Evolutionary conservation across 1,140 invertebrate species (phyloP), one percentile per base, ranked within the genome.

Genomic region (Andrena cerasifolii): DNA sequence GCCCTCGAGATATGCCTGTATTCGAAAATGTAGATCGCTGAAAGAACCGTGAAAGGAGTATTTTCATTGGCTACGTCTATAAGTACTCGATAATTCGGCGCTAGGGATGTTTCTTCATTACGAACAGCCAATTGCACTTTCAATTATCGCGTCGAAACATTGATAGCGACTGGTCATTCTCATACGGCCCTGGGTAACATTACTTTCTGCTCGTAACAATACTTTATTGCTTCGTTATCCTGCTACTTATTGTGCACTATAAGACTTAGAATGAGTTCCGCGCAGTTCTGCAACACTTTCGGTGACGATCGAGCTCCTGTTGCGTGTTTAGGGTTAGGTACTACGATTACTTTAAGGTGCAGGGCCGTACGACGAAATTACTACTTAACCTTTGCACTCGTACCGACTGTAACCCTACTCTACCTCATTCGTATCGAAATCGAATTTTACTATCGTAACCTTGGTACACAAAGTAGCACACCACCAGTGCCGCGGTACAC

Each of bases 41-140:
- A 62, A 71, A 63, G n/a, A 45, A 51, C 54, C 36, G 21, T 21
- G 26, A 43, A 78, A 62, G 21, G 14, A 18, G 7, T 62, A 26
- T 43, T 21, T 28, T 65, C 43, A 31, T 70, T 56, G 10, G 31
- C 36, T 66, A 43, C 7, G 36, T 40, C 12, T 70, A 70, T 21
- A 18, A 70, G 36, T 58, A 47, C 4, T 77, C 18, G 43, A 47
- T 66, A 45, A 54, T 54, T 66, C 24, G 18, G 24, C 14, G 18
- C 0, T 21, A 7, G 26, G 16, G 12, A 8, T 36, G 36, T 24
- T 18, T 18, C 3, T 26, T 1, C 0, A 2, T 3, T 18, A 45
- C 6, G 36, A 43, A 12, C 7, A 56, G 26, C 8, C n/a, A 12
- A 43, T 28, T 16, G 47, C 36, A 71, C 12, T 14, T 24, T 14